Base-by-base conservation (phyloP, 53 echinoderm and acorn worm genomes). In the Luidia sarsii region DNA sequence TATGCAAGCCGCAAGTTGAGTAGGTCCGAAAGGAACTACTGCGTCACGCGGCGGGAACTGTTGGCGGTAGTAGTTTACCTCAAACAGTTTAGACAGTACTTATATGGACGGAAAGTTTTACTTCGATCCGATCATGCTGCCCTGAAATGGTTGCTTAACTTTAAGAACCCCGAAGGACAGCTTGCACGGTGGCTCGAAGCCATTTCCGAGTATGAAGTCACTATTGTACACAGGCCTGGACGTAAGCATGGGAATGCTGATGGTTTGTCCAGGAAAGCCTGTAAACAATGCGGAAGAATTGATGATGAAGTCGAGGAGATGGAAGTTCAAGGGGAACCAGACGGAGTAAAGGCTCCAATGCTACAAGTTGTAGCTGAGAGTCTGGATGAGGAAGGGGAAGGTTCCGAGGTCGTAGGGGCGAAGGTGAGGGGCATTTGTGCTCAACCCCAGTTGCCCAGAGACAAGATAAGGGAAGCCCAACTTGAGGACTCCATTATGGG, bases 181-280 rank as follows among this genome's bases (percentile, higher is more conserved):
- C 34, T 82, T 24, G 87, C 87, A 3, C 50, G 82, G 45, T 86
- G 91, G 91, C 70, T 91, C n/a, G n/a, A n/a, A n/a, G n/a, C n/a
- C 8, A 46, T 46, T 15, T 10, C 8, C 46, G 46, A 46, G 46
- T 46, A 46, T 15, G 46, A 46, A 10, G 46, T 46, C 8, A 46
- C 15, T 15, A 15, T 46, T 15, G 8, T 10, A 46, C 46, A 46
- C 46, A 46, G n/a, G n/a, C n/a, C n/a, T n/a, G n/a, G n/a, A 57
- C 28, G 59, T 30, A 25, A 25, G 19, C 59, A 14, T 24, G 24
- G 31, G n/a, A n/a, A n/a, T n/a, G n/a, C n/a, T n/a, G n/a, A n/a
- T n/a, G n/a, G n/a, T n/a, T 21, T 54, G 54, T 54, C 54, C 15
- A 54, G 54, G 21, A 10, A 22, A 54, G 18, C 0, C 7, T 54